Base-by-base conservation (phyloP, 2,888 invertebrate genomes). In the Crepidodera aurea region DNA sequence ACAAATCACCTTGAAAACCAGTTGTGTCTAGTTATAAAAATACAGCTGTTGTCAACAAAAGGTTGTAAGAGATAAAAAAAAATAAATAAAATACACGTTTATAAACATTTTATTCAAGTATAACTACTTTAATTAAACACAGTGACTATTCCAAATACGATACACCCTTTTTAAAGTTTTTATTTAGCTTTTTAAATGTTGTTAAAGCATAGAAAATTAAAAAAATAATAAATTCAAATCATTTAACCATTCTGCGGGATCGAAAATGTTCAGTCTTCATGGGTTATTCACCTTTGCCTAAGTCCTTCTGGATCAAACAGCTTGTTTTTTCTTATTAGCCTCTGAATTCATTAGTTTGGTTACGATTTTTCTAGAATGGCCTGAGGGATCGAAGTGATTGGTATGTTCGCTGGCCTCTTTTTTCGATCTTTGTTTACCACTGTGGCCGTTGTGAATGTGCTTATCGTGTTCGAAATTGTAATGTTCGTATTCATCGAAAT, bases 391-490 rank as follows among this genome's bases (percentile, higher is more conserved):
- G 82, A 88, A 88, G 82, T 94, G 94, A 82, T 96, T 96, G 39
- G 94, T 94, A 82, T 96, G 93, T 72, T 89, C 89, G 77, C 84
- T 88, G 42, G 90, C 93, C 83, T 96, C 96, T 80, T 90, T 92
- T 85, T 96, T 96, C 63, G 90, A 87, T 69, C 96, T 86, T 76
- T 94, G 93, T 80, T 96, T 96, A 66, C 96, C 96, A 66, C 94
- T 90, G 83, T 94, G 93, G 18, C 92, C 91, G 40, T 90, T 88
- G 81, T 89, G 90, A 68, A 95, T 88, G 80, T 92, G 90, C 82
- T 96, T 96, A 81, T 94, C 96, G 84, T 92, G 90, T 74, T 94
- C 94, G 82, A 91, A 96, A 83, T 96, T 96, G 86, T 93, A 96
- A 79, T 94, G 92, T 79, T 96, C 96, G 87, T 94, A 94, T 79